A percentile compares a stretch with the other conserved stretches of the same genome.
Evolutionary conservation across 2,113 vertebrate genomes (phyloP).

Genomic region (Ammodytes dubius): DNA sequence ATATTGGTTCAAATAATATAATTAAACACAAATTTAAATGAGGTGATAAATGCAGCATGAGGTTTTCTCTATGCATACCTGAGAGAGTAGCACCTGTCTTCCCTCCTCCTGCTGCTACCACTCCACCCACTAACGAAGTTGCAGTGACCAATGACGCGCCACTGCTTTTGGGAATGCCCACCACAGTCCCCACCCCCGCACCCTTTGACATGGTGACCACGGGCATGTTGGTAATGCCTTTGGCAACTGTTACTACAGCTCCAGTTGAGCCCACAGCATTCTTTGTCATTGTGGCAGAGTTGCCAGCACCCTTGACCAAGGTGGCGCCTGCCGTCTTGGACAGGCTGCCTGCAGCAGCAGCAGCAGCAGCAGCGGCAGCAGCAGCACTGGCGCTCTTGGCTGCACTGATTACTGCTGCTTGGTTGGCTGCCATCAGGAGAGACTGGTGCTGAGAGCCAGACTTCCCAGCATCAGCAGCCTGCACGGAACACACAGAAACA

Average conservation of each 20-base stretch:
- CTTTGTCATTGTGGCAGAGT: conserved; percentile 52
- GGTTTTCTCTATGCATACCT: conserved; percentile 80
- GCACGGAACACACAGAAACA: conserved; percentile 33
- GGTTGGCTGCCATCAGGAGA: conserved; percentile 84
- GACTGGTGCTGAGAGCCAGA: conserved; percentile 77
- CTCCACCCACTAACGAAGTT: conserved; percentile 87
- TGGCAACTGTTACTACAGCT: conserved; percentile 69
- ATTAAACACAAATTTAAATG: neutral
- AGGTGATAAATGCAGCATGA: neutral
- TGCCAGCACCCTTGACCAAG: conserved; percentile 69
- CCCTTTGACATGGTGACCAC: conserved; percentile 81
- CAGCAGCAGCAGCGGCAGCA: conserved; percentile 55
- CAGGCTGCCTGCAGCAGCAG: conserved; percentile 57
- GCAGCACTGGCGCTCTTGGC: conserved; percentile 80
- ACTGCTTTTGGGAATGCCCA: conserved; percentile 75
- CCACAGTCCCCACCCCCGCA: conserved; percentile 58
- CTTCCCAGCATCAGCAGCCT: conserved; percentile 74
- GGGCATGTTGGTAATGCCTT: conserved; percentile 76
- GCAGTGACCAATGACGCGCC: conserved; percentile 81
- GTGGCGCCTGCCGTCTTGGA: conserved; percentile 69
- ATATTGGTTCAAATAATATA: neutral
- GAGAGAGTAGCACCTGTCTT: conserved; percentile 89
- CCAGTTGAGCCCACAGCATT: conserved; percentile 49
- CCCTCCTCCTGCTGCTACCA: conserved; percentile 65
- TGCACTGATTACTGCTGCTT: conserved; percentile 84